Conservation (phyloP, 2,888 invertebrate species). For the Microctonus aethiopoides region DNA sequence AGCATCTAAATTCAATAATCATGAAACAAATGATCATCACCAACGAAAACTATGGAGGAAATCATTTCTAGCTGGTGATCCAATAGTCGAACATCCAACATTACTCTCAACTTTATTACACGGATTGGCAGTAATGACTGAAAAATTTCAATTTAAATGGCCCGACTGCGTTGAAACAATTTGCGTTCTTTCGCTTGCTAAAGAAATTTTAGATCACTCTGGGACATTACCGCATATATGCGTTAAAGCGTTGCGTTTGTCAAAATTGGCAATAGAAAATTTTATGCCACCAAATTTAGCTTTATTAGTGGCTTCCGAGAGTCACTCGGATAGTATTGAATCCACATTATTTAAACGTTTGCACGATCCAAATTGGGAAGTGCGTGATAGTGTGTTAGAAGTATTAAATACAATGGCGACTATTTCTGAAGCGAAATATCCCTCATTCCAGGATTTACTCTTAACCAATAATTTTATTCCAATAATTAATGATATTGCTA, state of each 20-base stretch:
- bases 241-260: conserved; percentile 77
- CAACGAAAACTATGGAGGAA: conserved; percentile 42
- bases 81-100: conserved; percentile 66
- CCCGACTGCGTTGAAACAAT: conserved; percentile 81
- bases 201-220: conserved; percentile 70
- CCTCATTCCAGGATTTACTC: conserved; percentile 80
- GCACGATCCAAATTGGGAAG: conserved; percentile 82
- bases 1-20: background rate
- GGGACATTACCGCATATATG: conserved; percentile 71
- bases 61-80: conserved; percentile 61
- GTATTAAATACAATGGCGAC: conserved; percentile 77
- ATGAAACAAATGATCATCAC: conserved; percentile 36
- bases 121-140: conserved; percentile 74
- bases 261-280: conserved; percentile 77
- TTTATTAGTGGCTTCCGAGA: conserved; percentile 75
- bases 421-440: conserved; percentile 81
- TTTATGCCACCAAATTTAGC: conserved; percentile 83
- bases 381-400: conserved; percentile 82
- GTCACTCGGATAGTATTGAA: conserved; percentile 74
- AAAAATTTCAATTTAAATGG: conserved; percentile 80
- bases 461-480: conserved; percentile 75
- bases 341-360: conserved; percentile 76
- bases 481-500: conserved; percentile 74
- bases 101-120: conserved; percentile 77
- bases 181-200: conserved; percentile 71